Conservation (phyloP, 1,140 invertebrate species). For the Triops cancriformis region DNA sequence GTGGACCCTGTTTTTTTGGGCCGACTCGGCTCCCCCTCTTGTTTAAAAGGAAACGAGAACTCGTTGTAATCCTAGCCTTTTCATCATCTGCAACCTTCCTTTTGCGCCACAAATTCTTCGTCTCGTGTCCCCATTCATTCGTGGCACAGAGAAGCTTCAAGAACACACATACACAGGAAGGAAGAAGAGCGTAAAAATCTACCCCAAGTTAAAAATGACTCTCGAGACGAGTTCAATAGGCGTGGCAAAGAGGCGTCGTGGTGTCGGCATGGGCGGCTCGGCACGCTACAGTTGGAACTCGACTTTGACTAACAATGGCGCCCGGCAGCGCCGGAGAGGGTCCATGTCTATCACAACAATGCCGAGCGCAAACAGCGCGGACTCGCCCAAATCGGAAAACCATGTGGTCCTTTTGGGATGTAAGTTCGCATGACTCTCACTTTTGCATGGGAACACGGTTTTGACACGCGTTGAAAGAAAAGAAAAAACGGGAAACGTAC, state of each 20-base stretch:
- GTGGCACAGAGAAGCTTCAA: background rate
- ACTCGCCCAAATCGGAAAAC: slow-evolving; percentile 4
- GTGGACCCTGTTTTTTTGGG: background rate
- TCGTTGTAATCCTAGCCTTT: background rate
- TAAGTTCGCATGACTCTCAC: background rate
- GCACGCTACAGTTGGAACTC: background rate
- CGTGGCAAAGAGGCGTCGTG: slow-evolving; percentile 2
- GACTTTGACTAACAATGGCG: background rate
- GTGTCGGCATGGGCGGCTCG: background rate
- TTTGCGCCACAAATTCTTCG: background rate
- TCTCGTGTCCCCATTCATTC: background rate
- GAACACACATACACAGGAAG: background rate
- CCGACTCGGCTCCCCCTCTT: too few relatives aligned
- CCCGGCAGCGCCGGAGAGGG: background rate
- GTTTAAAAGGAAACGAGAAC: background rate
- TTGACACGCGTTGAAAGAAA: background rate
- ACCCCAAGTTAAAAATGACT: background rate
- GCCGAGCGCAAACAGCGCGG: background rate
- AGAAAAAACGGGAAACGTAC: too few relatives aligned
- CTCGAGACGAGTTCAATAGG: background rate
- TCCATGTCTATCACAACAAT: background rate
- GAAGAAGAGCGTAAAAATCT: background rate
- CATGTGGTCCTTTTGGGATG: background rate
- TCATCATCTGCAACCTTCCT: background rate
- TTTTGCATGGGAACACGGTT: background rate